A percentile compares a stretch with the other conserved stretches of the same genome.
Evolutionary conservation across 2,113 vertebrate species (phyloP).

Genomic region (Jacana jacana): DNA sequence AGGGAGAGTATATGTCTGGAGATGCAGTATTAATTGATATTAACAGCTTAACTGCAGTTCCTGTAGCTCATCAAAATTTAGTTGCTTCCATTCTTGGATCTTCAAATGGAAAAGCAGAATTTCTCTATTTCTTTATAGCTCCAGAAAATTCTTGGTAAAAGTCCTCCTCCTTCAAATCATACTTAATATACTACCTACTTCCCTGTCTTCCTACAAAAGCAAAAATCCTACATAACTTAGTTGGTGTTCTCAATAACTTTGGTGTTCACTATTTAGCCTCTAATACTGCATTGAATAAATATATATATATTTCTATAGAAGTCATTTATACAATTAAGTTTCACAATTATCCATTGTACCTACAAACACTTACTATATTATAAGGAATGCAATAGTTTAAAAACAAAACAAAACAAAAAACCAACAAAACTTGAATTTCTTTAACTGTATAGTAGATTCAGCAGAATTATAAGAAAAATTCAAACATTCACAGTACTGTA

Average conservation of each 20-base stretch:
- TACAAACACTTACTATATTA: not conserved
- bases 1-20: not conserved
- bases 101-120: not conserved
- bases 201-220: not conserved
- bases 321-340: too few relatives aligned
- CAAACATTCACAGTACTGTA: not conserved
- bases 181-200: not conserved
- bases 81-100: not conserved
- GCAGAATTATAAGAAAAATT: not conserved
- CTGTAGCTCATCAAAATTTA: not conserved
- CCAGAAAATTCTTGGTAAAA: not conserved
- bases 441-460: not conserved
- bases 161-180: not conserved
- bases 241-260: not conserved
- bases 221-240: not conserved
- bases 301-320: too few relatives aligned
- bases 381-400: not conserved
- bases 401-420: not conserved
- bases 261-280: not conserved
- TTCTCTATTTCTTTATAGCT: not conserved
- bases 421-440: not conserved
- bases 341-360: not conserved
- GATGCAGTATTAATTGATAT: not conserved
- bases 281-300: not conserved
- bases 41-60: not conserved